A percentile compares a stretch with the other conserved stretches of the same genome.
These are phyloP conservation scores for Hemibagrus wyckioides DNA, from an alignment of 2,113 vertebrate genomes.

Conservation along the genomic window DNA sequence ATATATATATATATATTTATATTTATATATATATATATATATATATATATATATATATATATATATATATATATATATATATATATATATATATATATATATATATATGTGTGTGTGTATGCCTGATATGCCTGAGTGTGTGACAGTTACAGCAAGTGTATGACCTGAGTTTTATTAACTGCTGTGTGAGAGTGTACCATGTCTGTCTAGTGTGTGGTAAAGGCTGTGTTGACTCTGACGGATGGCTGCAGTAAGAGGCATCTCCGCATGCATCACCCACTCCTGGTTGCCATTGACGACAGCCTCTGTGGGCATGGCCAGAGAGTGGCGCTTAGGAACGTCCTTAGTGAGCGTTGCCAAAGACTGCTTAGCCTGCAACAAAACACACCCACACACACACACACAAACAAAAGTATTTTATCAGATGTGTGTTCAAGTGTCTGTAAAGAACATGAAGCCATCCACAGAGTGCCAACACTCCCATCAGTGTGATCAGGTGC, in stretches of 20 bases:
- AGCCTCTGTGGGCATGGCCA: constrained; percentile 93
- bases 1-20: too few relatives aligned
- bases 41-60: too few relatives aligned
- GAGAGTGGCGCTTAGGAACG: constrained; percentile 93
- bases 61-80: too few relatives aligned
- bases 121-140: constrained; percentile 12
- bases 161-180: not conserved
- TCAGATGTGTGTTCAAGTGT: not conserved
- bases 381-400: constrained; percentile 40
- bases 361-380: constrained; percentile 94
- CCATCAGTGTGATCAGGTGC: constrained; percentile 29
- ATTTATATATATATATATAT: not conserved
- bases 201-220: constrained; percentile 89
- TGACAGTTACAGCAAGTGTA: not conserved
- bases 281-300: constrained; percentile 98
- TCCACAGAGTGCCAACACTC: constrained; percentile 21
- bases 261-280: constrained; percentile 97
- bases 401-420: constrained; percentile 17
- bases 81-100: too few relatives aligned
- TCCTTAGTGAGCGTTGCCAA: constrained; percentile 96
- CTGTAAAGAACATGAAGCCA: not conserved
- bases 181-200: constrained; percentile 78
- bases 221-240: constrained; percentile 98
- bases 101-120: too few relatives aligned
- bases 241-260: constrained; percentile 95